Conservation (phyloP, 2,113 vertebrate species). For the Isichthys henryi region DNA sequence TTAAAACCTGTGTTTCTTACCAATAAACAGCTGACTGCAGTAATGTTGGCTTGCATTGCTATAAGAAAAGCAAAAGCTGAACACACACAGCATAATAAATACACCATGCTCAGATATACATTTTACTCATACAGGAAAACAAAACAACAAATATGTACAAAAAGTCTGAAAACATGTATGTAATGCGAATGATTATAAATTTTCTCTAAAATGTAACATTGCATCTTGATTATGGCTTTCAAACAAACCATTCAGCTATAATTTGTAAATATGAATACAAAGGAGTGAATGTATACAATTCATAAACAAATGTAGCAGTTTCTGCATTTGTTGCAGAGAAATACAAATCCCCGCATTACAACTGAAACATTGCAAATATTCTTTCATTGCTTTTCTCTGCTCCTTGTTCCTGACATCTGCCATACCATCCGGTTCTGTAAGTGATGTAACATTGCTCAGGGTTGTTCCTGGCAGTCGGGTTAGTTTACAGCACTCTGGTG, state of each 20-base stretch:
- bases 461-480: slow-evolving; percentile 10
- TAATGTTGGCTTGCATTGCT: background rate
- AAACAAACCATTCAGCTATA: background rate
- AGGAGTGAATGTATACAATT: background rate
- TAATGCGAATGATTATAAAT: background rate
- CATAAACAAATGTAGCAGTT: background rate
- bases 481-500: background rate
- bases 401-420: slow-evolving; percentile 11
- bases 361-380: background rate
- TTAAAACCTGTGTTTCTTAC: background rate
- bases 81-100: background rate
- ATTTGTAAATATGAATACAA: background rate
- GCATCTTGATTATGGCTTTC: background rate
- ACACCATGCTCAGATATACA: background rate
- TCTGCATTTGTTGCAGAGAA: background rate
- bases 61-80: background rate
- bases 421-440: background rate
- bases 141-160: background rate
- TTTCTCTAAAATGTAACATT: background rate
- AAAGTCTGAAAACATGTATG: background rate
- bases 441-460: background rate
- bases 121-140: background rate
- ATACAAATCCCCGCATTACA: background rate
- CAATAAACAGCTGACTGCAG: background rate
- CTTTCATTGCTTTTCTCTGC: background rate